Percentiles rank a stretch among this genome's conserved stretches.
These are phyloP conservation scores for Pheosia gnoma DNA, from an alignment of 2,888 invertebrate genomes.

Conservation along the genomic window DNA sequence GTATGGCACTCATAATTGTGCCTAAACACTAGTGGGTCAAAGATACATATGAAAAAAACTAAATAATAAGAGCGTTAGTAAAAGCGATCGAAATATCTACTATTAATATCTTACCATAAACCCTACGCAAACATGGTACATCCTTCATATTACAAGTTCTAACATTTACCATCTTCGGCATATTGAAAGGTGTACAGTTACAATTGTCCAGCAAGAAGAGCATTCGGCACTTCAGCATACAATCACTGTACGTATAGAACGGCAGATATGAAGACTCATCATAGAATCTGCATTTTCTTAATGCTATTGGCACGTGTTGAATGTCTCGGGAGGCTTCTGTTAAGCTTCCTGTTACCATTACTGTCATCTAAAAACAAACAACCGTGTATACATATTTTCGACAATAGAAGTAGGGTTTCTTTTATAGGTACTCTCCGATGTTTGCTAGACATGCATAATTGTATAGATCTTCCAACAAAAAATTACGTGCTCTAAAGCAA, in stretches of 20 bases:
- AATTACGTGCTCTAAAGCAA: too few species aligned
- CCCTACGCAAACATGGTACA: constrained; percentile 73
- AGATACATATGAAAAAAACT: too few species aligned
- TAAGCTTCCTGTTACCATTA: constrained; percentile 69
- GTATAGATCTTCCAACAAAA: too few species aligned
- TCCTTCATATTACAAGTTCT: constrained; percentile 80
- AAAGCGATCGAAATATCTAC: too few species aligned
- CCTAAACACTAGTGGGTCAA: too few species aligned
- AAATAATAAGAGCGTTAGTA: too few species aligned
- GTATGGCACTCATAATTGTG: too few species aligned
- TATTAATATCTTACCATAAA: constrained; percentile 61
- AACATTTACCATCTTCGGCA: constrained; percentile 67
- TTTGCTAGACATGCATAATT: too few species aligned
- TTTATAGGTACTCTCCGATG: too few species aligned
- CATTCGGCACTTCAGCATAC: constrained; percentile 83
- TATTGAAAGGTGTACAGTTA: constrained; percentile 84
- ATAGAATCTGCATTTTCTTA: constrained; percentile 84
- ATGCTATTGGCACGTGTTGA: constrained; percentile 64
- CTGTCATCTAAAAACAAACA: constrained; percentile 61
- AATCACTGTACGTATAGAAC: constrained; percentile 84
- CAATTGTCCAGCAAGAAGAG: constrained; percentile 78
- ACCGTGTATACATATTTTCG: too few species aligned
- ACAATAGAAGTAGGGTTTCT: too few species aligned
- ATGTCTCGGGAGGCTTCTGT: constrained; percentile 77
- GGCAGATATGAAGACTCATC: constrained; percentile 76